Percentiles rank a stretch among this genome's conserved stretches.
Conservation (phyloP, 2,113 vertebrate genomes). For the Engraulis encrasicolus region DNA sequence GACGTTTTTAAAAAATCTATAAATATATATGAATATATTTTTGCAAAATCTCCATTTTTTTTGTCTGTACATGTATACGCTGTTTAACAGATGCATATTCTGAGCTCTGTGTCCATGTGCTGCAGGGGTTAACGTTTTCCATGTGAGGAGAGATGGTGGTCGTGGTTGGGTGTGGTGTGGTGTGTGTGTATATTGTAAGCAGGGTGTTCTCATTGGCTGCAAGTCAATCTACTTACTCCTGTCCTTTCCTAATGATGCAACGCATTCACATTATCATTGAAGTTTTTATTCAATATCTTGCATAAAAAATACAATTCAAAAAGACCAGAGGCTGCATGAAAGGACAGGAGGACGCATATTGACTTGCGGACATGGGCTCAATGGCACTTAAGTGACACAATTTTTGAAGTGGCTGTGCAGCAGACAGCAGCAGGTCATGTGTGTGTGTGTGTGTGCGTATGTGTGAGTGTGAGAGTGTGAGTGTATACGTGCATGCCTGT, state of each 20-base stretch:
- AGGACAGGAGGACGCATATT: too few species aligned
- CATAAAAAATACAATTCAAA: too few species aligned
- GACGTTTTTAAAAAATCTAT: slow-evolving; percentile 43
- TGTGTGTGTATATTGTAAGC: neutral
- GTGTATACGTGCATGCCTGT: neutral
- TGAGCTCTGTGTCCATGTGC: slow-evolving; percentile 32
- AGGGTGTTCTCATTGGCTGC: neutral
- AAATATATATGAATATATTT: slow-evolving; percentile 58
- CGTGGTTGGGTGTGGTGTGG: too few species aligned
- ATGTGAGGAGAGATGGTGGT: neutral
- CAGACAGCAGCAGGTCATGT: neutral
- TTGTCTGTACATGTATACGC: slow-evolving; percentile 41
- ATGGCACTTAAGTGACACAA: slow-evolving; percentile 3
- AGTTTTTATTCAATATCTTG: too few species aligned
- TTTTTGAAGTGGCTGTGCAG: neutral
- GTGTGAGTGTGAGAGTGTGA: neutral
- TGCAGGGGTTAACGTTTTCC: slow-evolving; percentile 15
- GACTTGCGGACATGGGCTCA: too few species aligned
- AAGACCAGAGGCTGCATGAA: too few species aligned
- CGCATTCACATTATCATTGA: too few species aligned
- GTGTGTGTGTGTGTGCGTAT: neutral
- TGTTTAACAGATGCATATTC: slow-evolving; percentile 32
- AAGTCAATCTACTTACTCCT: too few species aligned
- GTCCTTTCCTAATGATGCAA: too few species aligned
- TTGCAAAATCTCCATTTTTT: slow-evolving; percentile 46